Base-by-base conservation (phyloP, 2,888 invertebrate species). In the Drosophila hamatofila region DNA sequence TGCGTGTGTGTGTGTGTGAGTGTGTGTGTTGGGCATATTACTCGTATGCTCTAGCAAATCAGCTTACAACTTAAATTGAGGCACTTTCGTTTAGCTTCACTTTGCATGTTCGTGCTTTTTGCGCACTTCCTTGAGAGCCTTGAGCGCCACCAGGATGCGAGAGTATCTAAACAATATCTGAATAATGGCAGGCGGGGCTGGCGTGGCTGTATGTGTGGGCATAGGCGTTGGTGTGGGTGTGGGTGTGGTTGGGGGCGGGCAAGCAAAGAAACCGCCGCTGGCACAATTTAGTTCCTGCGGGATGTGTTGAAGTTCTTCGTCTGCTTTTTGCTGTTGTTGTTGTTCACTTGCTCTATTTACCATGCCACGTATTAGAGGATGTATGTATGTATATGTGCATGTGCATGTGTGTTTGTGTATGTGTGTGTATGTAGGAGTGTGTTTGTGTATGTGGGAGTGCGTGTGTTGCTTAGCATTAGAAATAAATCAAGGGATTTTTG, bases 11-110 rank as follows among this genome's bases (percentile, higher is more conserved):
- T n/a, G 44, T 33, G 25, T 56, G 57, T 49, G 30, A 60, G 27
- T 18, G 54, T 58, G 63, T 49, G 63, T 71, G 71, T 57, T 62
- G 49, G 66, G 57, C 76, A 73, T 85, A 79, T 68, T 75, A 65
- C 68, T 67, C 49, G 69, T 80, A 69, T 72, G 80, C 73, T 78
- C 64, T 56, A 64, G 75, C 75, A 87, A 87, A 87, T 89, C 88
- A 89, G 86, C 86, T 87, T 87, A 90, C 83, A 89, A 87, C 86
- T 87, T 87, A 88, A 87, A 87, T 87, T 87, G 86, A 87, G 90
- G 90, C 90, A 89, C 90, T 87, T 87, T 87, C 88, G 79, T 85
- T 86, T 82, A 87, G 88, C 88, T 86, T 89, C 75, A 81, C 86
- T 87, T 87, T 88, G 90, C 90, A 87, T 89, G 88, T 73, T 73